phyloP scores from a whole-genome alignment of 2,888 invertebrate genomes.

The Pammene fasciana region DNA sequence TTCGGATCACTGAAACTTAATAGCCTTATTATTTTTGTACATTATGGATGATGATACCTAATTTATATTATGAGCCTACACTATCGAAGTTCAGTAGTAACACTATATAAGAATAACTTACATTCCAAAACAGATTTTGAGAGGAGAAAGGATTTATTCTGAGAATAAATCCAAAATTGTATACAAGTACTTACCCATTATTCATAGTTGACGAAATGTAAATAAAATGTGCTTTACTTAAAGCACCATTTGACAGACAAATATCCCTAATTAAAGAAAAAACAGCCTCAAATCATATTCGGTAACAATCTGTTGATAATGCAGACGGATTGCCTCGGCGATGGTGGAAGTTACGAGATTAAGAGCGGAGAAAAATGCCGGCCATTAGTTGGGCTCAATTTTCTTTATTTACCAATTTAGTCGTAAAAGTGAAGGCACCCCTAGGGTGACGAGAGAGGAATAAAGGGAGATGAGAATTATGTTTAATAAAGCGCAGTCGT shows the following conservation, averaged over 20 bases:
- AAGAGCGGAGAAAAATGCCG: constrained; percentile 41
- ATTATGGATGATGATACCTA: no score
- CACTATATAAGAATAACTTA: no score
- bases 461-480: constrained; percentile 1
- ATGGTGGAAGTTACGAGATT: constrained; percentile 36
- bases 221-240: not conserved
- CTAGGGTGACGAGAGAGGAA: not conserved
- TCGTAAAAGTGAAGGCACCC: constrained; percentile 20
- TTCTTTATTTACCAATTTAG: constrained; percentile 44
- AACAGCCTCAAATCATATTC: constrained; percentile 32
- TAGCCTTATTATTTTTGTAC: no score
- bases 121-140: no score
- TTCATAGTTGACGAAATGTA: not conserved
- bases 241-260: not conserved
- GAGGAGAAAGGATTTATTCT: no score
- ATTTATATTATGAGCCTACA: no score
- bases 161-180: no score
- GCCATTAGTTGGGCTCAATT: constrained; percentile 42
- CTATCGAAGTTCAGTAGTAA: no score
- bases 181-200: no score
- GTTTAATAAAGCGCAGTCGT: not conserved
- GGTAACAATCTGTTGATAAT: constrained; percentile 31
- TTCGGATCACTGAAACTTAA: no score
- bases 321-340: constrained; percentile 34
- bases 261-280: constrained; percentile 6